phyloP scores from a whole-genome alignment of 1,140 invertebrate species.

The Drosophila sturtevanti region DNA sequence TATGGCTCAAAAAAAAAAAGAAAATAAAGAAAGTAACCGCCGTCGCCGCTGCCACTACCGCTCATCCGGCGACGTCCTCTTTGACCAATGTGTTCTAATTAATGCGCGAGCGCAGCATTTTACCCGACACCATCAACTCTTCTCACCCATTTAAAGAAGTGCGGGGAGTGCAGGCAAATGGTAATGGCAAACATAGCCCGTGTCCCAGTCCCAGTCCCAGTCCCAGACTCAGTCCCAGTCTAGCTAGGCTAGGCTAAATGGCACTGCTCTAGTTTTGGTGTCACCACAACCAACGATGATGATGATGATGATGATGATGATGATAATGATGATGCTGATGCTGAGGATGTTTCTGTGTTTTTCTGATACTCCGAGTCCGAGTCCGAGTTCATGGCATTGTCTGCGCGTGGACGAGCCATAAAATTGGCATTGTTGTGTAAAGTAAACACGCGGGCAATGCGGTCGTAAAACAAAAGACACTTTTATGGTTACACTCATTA shows the following conservation, averaged over 20 bases:
- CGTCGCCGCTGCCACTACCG: constrained; percentile 18
- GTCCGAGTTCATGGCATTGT: constrained; percentile 36
- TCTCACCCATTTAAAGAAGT: constrained; percentile 1
- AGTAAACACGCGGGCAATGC: constrained; percentile 75
- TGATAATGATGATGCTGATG: constrained; percentile 9
- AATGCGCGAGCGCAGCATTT: constrained; percentile 59
- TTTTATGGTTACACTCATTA: constrained; percentile 76
- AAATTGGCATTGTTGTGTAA: constrained; percentile 77
- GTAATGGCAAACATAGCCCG: constrained; percentile 33
- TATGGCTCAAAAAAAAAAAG: constrained; percentile 56
- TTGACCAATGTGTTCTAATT: constrained; percentile 68
- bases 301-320: neutral
- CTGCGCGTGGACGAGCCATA: constrained; percentile 55
- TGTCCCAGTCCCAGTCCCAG: constrained; percentile 26
- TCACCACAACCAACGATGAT: constrained; percentile 44
- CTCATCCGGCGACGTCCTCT: neutral
- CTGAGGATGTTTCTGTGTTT: neutral
- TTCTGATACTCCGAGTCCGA: constrained; percentile 37
- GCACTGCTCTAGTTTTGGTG: constrained; percentile 62
- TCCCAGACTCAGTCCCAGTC: neutral
- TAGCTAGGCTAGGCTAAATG: neutral
- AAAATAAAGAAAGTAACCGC: constrained; percentile 67
- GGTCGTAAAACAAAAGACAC: constrained; percentile 82
- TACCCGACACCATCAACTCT: constrained; percentile 23
- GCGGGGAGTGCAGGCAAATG: constrained; percentile 22